These are phyloP conservation scores for Mamestra brassicae DNA, from an alignment of 2,888 invertebrate species.

Conservation along the genomic window DNA sequence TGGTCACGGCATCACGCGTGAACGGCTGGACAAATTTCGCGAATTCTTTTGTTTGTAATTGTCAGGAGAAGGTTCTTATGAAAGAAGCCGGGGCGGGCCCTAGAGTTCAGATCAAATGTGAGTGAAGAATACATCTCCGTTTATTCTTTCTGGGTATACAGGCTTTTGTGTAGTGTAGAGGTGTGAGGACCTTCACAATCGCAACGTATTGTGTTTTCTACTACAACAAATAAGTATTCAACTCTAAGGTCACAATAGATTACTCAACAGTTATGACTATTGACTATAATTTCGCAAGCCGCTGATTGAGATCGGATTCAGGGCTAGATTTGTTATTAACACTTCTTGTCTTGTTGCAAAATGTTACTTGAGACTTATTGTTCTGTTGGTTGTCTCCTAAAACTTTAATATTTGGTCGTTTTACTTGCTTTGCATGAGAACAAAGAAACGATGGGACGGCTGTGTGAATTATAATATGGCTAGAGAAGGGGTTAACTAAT, in stretches of 20 bases:
- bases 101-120: too few species aligned
- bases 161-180: neutral
- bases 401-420: neutral
- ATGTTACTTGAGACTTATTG: slow-evolving; percentile 16
- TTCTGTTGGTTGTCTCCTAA: neutral
- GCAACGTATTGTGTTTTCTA: slow-evolving; percentile 14
- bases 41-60: too few species aligned
- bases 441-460: neutral
- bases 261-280: slow-evolving; percentile 45
- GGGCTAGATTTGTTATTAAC: slow-evolving; percentile 38
- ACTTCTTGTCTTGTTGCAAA: slow-evolving; percentile 20
- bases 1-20: too few species aligned
- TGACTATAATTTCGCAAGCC: slow-evolving; percentile 45
- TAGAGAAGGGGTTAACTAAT: neutral
- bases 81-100: too few species aligned
- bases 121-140: too few species aligned
- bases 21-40: too few species aligned
- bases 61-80: too few species aligned
- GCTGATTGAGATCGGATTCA: slow-evolving; percentile 50
- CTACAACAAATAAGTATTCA: slow-evolving; percentile 35
- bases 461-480: neutral
- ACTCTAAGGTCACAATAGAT: slow-evolving; percentile 44
- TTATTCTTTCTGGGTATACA: too few species aligned
- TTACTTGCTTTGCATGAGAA: too few species aligned
- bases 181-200: slow-evolving; percentile 16